Conservation (phyloP, 2,888 invertebrate species). For the Dynastes hyllus region DNA sequence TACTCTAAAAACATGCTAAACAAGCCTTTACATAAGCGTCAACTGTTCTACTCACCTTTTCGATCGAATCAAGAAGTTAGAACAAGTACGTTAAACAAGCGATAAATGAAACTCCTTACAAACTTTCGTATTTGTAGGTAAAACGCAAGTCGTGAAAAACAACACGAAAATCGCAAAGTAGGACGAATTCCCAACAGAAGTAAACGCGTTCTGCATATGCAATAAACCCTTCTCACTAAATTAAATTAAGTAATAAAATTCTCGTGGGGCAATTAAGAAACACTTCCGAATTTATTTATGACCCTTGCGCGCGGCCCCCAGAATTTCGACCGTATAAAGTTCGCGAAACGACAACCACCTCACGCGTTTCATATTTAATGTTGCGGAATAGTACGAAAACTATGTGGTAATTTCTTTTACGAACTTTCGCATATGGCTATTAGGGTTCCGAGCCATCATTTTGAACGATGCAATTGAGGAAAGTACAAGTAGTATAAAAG, state of each 20-base stretch:
- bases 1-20: too few species aligned
- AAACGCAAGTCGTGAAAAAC: too few species aligned
- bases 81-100: too few species aligned
- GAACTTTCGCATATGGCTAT: background rate
- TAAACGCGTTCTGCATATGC: background rate
- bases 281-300: slow-evolving; percentile 23
- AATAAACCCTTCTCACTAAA: slow-evolving; percentile 6
- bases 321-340: slow-evolving; percentile 19
- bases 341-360: background rate
- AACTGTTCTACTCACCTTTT: too few species aligned
- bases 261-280: slow-evolving; percentile 28
- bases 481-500: too few species aligned
- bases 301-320: background rate
- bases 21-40: too few species aligned
- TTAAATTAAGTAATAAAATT: slow-evolving; percentile 32
- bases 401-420: slow-evolving; percentile 2
- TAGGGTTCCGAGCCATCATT: background rate
- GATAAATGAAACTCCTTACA: too few species aligned
- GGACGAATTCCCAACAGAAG: too few species aligned
- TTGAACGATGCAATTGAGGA: too few species aligned
- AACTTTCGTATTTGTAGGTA: too few species aligned
- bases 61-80: too few species aligned
- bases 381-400: background rate
- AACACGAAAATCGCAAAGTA: too few species aligned
- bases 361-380: background rate